Evolutionary conservation across 2,113 vertebrate species (phyloP), one percentile per base, ranked within the genome.

Genomic region (Microtus ochrogaster): DNA sequence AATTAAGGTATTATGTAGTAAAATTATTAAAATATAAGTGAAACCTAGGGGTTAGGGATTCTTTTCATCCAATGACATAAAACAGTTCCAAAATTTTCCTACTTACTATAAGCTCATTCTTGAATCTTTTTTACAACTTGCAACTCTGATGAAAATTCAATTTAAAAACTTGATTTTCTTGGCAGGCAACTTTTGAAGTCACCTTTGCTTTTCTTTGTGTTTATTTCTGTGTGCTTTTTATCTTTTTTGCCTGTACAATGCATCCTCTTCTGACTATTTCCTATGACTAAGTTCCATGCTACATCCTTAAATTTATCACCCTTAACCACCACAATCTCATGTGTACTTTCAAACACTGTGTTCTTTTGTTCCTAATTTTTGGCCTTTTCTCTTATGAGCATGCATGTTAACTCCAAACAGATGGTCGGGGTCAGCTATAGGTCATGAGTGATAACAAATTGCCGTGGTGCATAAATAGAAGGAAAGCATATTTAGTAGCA

Each of bases 351-450:
- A 96, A 92, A 55, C 10, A 74, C n/a, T 39, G 13, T 81, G 44
- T 63, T 74, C 72, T 82, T 90, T 90, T 95, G 93, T 92, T 96
- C 95, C 95, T 96, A 95, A 95, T 94, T 97, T 96, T n/a, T 87
- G 92, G 49, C 76, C 70, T 89, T 95, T 28, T 68, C 63, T 97
- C 63, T 85, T 96, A 65, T 81, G 74, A 84, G 33, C 92, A 9
- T 58, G 12, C 82, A 79, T 28, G 26, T 17, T 47, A 84, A 47
- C 36, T 61, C 85, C 70, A 95, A 95, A 96, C 52, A 96, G 85
- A 72, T 4, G 81, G 26, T 12, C 4, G n/a, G 58, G 94, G 81
- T 96, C 96, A 97, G 61, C 72, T 7, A 5, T 0, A 92, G 92
- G 92, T 7, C 72, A 82, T 19, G 16, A 28, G 28, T 74, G 41